Conservation (phyloP, 2,113 vertebrate species). For the Rhadina sibilatrix region DNA sequence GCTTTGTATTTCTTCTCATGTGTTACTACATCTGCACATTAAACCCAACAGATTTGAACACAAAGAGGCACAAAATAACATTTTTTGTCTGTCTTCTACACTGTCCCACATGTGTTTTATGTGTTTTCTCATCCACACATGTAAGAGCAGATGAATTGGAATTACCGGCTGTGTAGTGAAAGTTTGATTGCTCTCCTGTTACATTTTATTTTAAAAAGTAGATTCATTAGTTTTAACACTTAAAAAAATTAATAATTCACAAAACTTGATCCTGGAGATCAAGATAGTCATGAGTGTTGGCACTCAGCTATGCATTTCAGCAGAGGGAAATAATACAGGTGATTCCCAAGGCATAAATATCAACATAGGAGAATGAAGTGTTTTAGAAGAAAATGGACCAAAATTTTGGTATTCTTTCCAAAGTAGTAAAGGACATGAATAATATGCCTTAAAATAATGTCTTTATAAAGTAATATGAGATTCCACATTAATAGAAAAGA, state of each 20-base stretch:
- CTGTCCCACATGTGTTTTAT: not conserved
- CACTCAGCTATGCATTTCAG: not conserved
- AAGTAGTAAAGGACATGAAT: not conserved
- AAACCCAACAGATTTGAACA: not conserved
- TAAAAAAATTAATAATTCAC: not conserved
- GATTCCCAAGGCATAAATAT: not conserved
- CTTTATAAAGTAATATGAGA: not conserved
- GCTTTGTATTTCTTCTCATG: constrained; percentile 1
- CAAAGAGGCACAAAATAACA: not conserved
- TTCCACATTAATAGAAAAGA: not conserved
- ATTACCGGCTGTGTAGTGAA: not conserved
- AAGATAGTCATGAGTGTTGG: not conserved
- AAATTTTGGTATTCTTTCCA: not conserved
- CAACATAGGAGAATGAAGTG: accelerated
- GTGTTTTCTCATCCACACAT: not conserved
- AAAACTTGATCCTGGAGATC: not conserved
- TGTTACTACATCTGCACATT: not conserved
- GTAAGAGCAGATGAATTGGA: not conserved
- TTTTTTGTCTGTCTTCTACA: not conserved
- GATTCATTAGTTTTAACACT: not conserved
- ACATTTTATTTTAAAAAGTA: not conserved
- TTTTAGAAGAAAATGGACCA: not conserved
- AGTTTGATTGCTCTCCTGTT: not conserved
- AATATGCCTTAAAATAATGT: not conserved
- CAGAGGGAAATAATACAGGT: not conserved